These are phyloP conservation scores for Kryptolebias marmoratus DNA, from an alignment of 2,113 vertebrate species.

Conservation along the genomic window DNA sequence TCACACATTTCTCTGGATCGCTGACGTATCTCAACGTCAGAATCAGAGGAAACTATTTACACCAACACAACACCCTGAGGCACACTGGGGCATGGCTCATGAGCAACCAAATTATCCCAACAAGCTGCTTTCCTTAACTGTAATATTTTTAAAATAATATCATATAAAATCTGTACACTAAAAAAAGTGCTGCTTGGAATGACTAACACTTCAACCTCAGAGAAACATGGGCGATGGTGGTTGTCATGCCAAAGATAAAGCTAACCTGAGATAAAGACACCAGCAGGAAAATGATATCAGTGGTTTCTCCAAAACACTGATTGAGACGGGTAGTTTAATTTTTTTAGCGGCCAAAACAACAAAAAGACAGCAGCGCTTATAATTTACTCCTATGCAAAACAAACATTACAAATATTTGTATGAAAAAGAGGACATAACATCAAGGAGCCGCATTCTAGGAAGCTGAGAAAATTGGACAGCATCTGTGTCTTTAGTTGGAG, in stretches of 20 bases:
- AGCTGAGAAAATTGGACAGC: conserved; percentile 10
- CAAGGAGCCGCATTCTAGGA: conserved; percentile 17
- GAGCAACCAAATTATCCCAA: not conserved
- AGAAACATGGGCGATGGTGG: not conserved
- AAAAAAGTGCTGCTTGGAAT: not conserved
- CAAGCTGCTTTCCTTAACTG: too few species aligned
- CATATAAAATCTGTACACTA: not conserved
- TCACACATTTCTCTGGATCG: conserved; percentile 5
- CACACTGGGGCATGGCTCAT: not conserved
- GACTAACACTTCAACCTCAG: conserved; percentile 4
- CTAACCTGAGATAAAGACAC: conserved; percentile 18
- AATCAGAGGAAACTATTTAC: conserved; percentile 7
- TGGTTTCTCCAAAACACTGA: conserved; percentile 18
- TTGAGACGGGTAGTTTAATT: not conserved
- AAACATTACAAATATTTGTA: conserved; percentile 53
- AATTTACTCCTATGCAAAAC: conserved; percentile 57
- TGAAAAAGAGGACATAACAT: conserved; percentile 22
- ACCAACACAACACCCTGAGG: conserved; percentile 27
- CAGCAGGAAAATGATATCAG: conserved; percentile 10
- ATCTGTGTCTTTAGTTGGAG: conserved; percentile 13
- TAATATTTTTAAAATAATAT: too few species aligned
- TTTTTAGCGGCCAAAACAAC: conserved; percentile 14
- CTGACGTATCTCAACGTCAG: not conserved
- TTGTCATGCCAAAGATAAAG: conserved; percentile 14
- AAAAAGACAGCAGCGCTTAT: conserved; percentile 31